These are phyloP conservation scores for Mesoclemmys tuberculata DNA, from an alignment of 2,113 vertebrate genomes.

Conservation along the genomic window DNA sequence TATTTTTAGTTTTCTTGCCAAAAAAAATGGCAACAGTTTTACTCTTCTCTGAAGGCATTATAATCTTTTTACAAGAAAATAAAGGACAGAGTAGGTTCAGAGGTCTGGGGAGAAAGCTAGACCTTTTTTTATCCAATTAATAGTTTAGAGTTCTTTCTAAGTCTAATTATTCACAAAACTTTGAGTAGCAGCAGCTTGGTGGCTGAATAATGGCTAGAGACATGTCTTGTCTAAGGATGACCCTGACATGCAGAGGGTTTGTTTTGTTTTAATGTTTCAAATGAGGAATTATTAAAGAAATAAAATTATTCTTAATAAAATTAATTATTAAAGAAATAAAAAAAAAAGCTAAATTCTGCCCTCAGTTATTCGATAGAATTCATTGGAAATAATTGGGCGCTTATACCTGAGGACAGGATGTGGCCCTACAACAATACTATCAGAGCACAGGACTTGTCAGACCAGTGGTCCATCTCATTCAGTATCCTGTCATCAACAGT, in stretches of 20 bases:
- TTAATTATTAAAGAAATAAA: no score
- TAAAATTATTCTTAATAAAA: no score
- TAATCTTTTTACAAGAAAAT: constrained; percentile 42
- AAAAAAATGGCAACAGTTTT: constrained; percentile 33
- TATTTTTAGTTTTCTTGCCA: constrained; percentile 15
- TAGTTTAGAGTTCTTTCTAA: constrained; percentile 34
- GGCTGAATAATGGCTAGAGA: not conserved
- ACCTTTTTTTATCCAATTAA: constrained; percentile 55
- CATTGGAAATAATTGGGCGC: not conserved
- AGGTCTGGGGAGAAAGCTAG: constrained; percentile 14
- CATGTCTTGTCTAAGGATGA: constrained; percentile 4
- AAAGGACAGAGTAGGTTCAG: constrained; percentile 24
- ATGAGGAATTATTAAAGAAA: not conserved
- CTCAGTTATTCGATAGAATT: not conserved
- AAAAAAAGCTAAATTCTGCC: not conserved
- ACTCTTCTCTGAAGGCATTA: constrained; percentile 46
- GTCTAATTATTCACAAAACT: constrained; percentile 34
- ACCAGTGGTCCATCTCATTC: not conserved
- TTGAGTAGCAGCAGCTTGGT: not conserved
- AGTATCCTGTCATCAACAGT: not conserved
- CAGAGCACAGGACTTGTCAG: not conserved
- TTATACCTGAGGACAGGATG: not conserved
- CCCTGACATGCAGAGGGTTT: not conserved
- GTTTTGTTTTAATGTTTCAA: constrained; percentile 1
- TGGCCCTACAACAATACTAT: not conserved